A percentile compares a stretch with the other conserved stretches of the same genome.
Conservation (phyloP, 2,113 vertebrate species). For the Dicaeum eximium region DNA sequence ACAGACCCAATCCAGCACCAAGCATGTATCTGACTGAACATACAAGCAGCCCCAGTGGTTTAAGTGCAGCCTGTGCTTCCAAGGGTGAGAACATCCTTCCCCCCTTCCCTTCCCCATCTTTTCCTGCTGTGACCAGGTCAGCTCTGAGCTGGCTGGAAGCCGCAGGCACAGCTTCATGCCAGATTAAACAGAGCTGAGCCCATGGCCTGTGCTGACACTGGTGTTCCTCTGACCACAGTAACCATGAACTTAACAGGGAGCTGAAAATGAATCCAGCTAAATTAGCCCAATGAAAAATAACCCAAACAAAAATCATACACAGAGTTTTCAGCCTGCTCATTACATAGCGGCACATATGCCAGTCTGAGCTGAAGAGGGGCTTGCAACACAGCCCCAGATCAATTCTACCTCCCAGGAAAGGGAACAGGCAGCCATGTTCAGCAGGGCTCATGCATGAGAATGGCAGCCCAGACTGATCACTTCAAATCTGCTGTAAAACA, state of each 20-base stretch:
- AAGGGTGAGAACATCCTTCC: neutral
- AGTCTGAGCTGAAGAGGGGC: neutral
- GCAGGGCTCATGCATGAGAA: neutral
- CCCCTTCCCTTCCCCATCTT: neutral
- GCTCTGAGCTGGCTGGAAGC: neutral
- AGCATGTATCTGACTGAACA: neutral
- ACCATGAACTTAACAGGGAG: neutral
- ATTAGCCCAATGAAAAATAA: neutral
- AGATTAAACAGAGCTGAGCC: neutral
- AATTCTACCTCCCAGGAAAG: neutral
- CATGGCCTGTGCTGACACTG: neutral
- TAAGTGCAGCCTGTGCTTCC: neutral
- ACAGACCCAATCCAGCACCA: neutral
- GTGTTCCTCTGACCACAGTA: neutral
- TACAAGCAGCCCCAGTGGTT: neutral
- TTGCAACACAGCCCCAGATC: neutral
- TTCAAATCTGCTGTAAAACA: neutral
- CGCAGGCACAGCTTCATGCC: neutral
- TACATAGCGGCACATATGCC: fast-evolving
- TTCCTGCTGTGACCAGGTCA: neutral
- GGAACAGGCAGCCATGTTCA: neutral
- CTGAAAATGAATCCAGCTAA: neutral
- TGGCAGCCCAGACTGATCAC: neutral
- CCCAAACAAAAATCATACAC: neutral
- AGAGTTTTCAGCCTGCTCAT: neutral